A percentile compares a stretch with the other conserved stretches of the same genome.
These are phyloP conservation scores for Lomographa bimaculata DNA, from an alignment of 2,888 invertebrate genomes.

Conservation along the genomic window DNA sequence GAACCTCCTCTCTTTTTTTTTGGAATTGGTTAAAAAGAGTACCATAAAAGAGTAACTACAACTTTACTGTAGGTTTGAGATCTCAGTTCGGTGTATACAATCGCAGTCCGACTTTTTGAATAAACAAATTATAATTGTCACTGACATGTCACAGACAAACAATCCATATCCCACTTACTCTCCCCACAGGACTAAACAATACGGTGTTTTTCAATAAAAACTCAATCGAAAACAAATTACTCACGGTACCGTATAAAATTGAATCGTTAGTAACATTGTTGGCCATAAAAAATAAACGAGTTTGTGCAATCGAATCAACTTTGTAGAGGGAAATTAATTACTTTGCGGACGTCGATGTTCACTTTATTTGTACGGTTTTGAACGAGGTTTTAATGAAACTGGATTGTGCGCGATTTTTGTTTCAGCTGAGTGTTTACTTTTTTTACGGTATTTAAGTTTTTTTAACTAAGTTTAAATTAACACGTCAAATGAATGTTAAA, in stretches of 20 bases:
- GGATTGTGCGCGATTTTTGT: conserved; percentile 18
- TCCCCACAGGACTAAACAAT: too few relatives aligned
- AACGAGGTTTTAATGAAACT: conserved; percentile 30
- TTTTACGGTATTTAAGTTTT: too few relatives aligned
- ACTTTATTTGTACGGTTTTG: conserved; percentile 32
- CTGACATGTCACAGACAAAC: too few relatives aligned
- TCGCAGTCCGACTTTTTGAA: too few relatives aligned
- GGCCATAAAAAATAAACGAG: conserved; percentile 42
- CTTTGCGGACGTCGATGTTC: conserved; percentile 32
- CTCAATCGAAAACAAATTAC: conserved; percentile 64
- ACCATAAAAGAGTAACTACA: too few relatives aligned
- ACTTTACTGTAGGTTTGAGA: too few relatives aligned
- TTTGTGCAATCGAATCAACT: conserved; percentile 54
- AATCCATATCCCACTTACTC: too few relatives aligned
- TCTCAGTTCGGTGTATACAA: too few relatives aligned
- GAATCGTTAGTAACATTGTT: conserved; percentile 60
- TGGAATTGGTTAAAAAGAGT: too few relatives aligned
- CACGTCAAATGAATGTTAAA: not conserved
- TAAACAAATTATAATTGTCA: too few relatives aligned
- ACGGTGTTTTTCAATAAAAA: conserved; percentile 42
- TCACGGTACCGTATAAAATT: conserved; percentile 49
- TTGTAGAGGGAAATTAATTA: conserved; percentile 57
- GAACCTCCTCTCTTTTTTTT: too few relatives aligned
- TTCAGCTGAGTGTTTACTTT: conserved; percentile 14
- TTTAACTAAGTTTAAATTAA: not conserved